These are phyloP conservation scores for Prunella himalayana DNA, from an alignment of 2,113 vertebrate species.

Conservation along the genomic window DNA sequence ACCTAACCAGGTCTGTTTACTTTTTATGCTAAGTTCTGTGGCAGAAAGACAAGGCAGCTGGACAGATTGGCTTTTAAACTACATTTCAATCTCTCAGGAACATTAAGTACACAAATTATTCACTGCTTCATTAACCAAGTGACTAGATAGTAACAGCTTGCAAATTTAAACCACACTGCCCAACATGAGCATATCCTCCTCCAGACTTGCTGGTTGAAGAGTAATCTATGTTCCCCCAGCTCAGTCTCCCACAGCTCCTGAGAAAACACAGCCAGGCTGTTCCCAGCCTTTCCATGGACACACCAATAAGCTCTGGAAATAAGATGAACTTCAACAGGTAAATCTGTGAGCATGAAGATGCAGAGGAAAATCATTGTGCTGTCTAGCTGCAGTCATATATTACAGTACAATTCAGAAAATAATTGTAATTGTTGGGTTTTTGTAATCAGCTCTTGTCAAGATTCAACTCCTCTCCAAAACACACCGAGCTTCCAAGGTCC, in stretches of 20 bases:
- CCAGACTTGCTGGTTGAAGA: background rate
- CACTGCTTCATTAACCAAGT: conserved; percentile 22
- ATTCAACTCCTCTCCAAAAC: background rate
- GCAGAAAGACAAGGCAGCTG: background rate
- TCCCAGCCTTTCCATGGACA: conserved; percentile 17
- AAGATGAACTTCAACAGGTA: background rate
- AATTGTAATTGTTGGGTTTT: background rate
- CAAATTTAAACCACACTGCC: conserved; percentile 7
- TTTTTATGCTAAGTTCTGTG: background rate
- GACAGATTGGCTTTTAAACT: background rate
- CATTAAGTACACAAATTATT: background rate
- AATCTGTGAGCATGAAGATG: background rate
- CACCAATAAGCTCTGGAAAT: background rate
- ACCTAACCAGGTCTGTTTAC: background rate
- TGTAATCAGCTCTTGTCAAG: background rate
- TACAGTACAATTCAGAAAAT: background rate
- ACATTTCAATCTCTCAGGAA: background rate
- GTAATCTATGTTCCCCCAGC: background rate
- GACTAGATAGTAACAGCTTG: conserved; percentile 25
- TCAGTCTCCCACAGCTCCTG: background rate
- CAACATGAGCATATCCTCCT: background rate
- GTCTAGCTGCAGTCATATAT: background rate
- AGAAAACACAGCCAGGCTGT: conserved; percentile 44
- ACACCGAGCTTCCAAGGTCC: background rate
- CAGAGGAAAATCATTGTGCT: background rate